Evolutionary conservation across 2,888 invertebrate species (phyloP).

Genomic region (Dynastes maya): DNA sequence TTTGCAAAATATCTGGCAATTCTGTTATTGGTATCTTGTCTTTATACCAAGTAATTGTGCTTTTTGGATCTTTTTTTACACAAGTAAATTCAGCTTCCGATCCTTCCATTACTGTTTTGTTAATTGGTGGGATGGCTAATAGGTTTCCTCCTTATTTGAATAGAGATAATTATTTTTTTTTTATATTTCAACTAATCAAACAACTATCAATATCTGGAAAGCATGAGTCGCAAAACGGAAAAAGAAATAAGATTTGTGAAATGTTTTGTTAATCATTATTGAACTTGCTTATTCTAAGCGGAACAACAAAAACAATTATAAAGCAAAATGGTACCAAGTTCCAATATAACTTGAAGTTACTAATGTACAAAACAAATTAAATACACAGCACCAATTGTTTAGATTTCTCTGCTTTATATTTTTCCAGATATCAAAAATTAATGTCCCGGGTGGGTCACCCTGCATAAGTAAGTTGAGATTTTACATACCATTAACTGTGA

Average conservation of each 20-base stretch:
- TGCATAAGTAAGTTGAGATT: neutral
- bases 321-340: too few relatives aligned
- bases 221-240: too few relatives aligned
- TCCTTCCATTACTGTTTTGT: constrained; percentile 90
- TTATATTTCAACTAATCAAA: too few relatives aligned
- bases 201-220: too few relatives aligned
- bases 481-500: constrained; percentile 87
- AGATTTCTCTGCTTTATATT: too few relatives aligned
- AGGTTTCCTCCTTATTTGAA: constrained; percentile 72
- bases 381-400: too few relatives aligned
- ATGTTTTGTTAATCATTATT: too few relatives aligned
- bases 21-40: constrained; percentile 77
- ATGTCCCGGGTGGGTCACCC: neutral
- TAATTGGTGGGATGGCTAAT: constrained; percentile 89
- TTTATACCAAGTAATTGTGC: constrained; percentile 78
- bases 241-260: too few relatives aligned
- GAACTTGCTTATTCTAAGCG: neutral
- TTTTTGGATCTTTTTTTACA: constrained; percentile 81
- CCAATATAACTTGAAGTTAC: too few relatives aligned
- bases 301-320: neutral
- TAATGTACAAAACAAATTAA: too few relatives aligned
- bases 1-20: constrained; percentile 76
- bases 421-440: neutral
- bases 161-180: too few relatives aligned
- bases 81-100: constrained; percentile 88